A percentile compares a stretch with the other conserved stretches of the same genome.
Evolutionary conservation across 2,113 vertebrate genomes (phyloP).

Genomic region (Agapornis roseicollis): DNA sequence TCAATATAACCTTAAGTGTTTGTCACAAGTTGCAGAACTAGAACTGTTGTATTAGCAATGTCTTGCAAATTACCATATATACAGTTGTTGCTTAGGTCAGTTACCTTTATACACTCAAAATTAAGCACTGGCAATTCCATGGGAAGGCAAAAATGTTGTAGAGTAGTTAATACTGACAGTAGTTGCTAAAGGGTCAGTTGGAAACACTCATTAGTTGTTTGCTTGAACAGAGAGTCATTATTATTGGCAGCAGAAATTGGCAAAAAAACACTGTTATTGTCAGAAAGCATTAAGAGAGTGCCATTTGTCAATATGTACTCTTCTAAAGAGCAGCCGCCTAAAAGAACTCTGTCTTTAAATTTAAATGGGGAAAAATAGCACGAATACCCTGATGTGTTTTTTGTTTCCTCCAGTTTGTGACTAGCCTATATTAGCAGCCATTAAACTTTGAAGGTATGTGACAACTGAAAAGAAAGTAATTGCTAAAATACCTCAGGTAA

Average conservation of each 20-base stretch:
- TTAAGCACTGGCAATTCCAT: not conserved
- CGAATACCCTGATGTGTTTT: not conserved
- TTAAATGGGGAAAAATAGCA: not conserved
- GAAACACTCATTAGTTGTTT: conserved; percentile 40
- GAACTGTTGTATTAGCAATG: not conserved
- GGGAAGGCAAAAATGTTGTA: not conserved
- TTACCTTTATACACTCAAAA: not conserved
- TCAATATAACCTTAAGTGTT: not conserved
- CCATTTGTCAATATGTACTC: conserved; percentile 26
- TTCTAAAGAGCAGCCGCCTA: not conserved
- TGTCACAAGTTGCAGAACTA: not conserved
- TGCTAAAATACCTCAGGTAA: not conserved
- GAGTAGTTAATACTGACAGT: not conserved
- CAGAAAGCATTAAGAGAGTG: conserved; percentile 30
- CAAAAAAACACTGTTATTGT: conserved; percentile 13
- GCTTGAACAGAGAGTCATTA: conserved; percentile 30
- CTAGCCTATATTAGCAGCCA: not conserved
- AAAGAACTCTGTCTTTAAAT: not conserved
- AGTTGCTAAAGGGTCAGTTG: conserved; percentile 40
- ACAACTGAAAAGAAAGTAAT: not conserved
- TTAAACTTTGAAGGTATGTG: not conserved
- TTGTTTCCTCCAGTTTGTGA: not conserved
- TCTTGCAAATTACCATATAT: not conserved
- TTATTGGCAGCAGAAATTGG: conserved; percentile 39
- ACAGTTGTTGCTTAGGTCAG: not conserved